Base-by-base conservation (phyloP, 2,797 vertebrate genomes). In the Numenius phaeopus region DNA sequence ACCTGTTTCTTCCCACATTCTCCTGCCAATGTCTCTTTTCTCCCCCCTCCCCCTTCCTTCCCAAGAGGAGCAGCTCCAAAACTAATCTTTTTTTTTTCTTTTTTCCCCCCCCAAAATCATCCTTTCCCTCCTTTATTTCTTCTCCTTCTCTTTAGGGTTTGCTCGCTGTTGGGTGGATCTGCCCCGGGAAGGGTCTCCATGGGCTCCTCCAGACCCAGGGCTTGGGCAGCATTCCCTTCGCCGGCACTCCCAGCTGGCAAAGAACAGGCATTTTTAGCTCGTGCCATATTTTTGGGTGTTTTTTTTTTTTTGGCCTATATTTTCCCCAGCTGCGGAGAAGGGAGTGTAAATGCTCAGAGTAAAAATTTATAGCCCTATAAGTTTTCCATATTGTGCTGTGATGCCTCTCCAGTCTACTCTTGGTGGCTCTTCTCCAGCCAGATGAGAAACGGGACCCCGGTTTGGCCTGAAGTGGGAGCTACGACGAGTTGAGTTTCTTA, bases 121-220 rank as follows among this genome's bases (percentile, higher is more conserved):
- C 22, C 18, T 69, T 34, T 39, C 3, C 19, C n/a, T 9, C 30
- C 7, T 71, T 39, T n/a, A n/a, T 42, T 82, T 61, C 54, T 50
- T 44, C 54, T 19, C 32, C 11, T 55, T 71, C 18, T 66, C 39
- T 30, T n/a, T 15, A 22, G 64, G 32, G 2, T 65, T 83, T 40
- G 21, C 23, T 34, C 0, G 1, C n/a, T 83, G 32, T 23, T 0
- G 3, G 34, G 22, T 21, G 27, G 21, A 32, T 6, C 11, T 57
- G n/a, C 49, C 61, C 30, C 0, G 1, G 23, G 46, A 66, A 39
- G 27, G 59, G 39, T 40, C 52, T 71, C n/a, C 29, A 4, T 0
- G 2, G 34, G 42, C 54, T 66, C 42, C 2, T 1, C 29, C 2
- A 5, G 46, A 13, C 37, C 24, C 59, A 11, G 54, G 34, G 12